Conservation (phyloP, 2,113 vertebrate species). For the Carollia perspicillata region DNA sequence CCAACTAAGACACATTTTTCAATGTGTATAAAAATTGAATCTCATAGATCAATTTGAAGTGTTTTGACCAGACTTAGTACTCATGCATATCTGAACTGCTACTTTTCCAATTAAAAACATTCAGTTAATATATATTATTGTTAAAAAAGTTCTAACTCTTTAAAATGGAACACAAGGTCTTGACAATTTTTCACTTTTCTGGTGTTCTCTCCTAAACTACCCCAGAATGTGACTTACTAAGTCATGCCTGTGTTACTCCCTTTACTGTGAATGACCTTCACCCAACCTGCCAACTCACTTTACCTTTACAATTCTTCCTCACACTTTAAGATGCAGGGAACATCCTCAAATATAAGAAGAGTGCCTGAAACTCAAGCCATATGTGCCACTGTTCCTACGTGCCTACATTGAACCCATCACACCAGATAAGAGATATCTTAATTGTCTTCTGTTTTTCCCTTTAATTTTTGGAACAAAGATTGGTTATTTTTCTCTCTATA, state of each 20-base stretch:
- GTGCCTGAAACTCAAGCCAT: neutral
- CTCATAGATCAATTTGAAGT: neutral
- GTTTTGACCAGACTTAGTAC: neutral
- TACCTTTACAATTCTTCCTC: neutral
- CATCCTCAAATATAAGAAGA: neutral
- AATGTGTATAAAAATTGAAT: neutral
- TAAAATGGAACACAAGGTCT: neutral
- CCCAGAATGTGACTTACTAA: neutral
- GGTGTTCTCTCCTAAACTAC: neutral
- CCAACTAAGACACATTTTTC: neutral
- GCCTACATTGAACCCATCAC: neutral
- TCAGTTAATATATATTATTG: neutral
- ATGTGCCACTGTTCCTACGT: neutral
- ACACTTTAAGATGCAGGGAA: neutral
- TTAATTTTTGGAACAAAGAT: neutral
- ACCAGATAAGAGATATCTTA: neutral
- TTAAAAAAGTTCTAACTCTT: neutral
- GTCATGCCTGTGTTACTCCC: neutral
- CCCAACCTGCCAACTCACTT: neutral
- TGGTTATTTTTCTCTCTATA: neutral
- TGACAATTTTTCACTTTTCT: neutral
- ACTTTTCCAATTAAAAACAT: neutral
- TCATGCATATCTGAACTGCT: neutral
- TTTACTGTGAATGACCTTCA: neutral
- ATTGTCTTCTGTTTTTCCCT: neutral